phyloP scores from a whole-genome alignment of 2,888 invertebrate species.

The Drosophila suboccidentalis region DNA sequence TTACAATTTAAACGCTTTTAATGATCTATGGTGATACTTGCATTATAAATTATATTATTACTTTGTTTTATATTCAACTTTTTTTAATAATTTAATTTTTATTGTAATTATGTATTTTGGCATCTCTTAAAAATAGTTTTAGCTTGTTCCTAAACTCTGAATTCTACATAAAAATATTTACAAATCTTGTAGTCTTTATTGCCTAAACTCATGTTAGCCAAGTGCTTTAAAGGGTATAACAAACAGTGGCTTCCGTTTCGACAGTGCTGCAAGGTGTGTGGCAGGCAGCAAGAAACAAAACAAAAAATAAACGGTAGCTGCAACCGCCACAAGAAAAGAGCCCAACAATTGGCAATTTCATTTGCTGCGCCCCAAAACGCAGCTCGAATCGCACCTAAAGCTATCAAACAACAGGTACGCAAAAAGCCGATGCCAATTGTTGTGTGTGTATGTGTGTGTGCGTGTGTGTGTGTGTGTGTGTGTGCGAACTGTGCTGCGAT shows the following conservation, averaged over 20 bases:
- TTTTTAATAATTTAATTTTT: too few relatives aligned
- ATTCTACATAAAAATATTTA: too few relatives aligned
- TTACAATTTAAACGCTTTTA: too few relatives aligned
- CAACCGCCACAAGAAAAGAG: constrained; percentile 56
- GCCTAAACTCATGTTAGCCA: not conserved
- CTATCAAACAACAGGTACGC: constrained; percentile 67
- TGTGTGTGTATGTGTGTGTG: constrained; percentile 12
- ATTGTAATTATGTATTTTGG: too few relatives aligned
- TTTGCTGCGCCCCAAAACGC: constrained; percentile 73
- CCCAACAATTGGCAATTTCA: constrained; percentile 78
- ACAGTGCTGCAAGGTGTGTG: constrained; percentile 71
- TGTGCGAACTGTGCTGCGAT: constrained; percentile 52
- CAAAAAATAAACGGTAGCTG: constrained; percentile 66
- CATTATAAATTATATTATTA: too few relatives aligned
- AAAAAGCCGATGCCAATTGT: constrained; percentile 43
- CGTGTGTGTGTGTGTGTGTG: constrained; percentile 26
- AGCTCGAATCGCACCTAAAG: constrained; percentile 32
- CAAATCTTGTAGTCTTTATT: too few relatives aligned
- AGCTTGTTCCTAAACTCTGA: too few relatives aligned
- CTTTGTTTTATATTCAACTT: too few relatives aligned
- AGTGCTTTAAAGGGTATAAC: constrained; percentile 14
- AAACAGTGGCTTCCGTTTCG: constrained; percentile 54
- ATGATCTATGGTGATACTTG: too few relatives aligned
- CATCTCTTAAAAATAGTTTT: too few relatives aligned
- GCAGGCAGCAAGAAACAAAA: constrained; percentile 52